Percentiles rank a stretch among this genome's conserved stretches.
Evolutionary conservation across 2,888 invertebrate species (phyloP).

Genomic region (Catocala sponsa): DNA sequence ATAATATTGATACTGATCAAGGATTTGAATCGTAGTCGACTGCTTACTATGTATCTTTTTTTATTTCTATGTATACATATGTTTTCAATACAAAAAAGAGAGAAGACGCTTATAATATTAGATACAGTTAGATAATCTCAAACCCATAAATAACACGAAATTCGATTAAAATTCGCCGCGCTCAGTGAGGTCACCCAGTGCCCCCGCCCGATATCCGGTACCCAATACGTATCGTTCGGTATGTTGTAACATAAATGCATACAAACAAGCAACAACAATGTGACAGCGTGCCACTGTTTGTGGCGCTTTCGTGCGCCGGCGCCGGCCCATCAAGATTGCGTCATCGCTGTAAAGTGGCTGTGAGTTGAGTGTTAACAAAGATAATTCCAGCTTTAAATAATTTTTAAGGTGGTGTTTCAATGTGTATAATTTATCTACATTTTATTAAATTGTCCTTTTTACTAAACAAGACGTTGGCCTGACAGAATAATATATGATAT

Average conservation of each 20-base stretch:
- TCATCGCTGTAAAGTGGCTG: slow-evolving; percentile 32
- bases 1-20: no score
- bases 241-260: slow-evolving; percentile 45
- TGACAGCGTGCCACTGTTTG: slow-evolving; percentile 49
- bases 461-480: no score
- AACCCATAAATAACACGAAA: neutral
- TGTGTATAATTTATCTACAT: neutral
- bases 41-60: no score
- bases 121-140: neutral
- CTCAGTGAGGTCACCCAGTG: slow-evolving; percentile 14
- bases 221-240: slow-evolving; percentile 13
- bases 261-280: slow-evolving; percentile 43
- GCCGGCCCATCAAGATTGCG: slow-evolving; percentile 40
- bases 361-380: neutral
- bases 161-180: neutral
- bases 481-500: no score
- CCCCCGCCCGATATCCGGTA: slow-evolving; percentile 10
- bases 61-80: no score
- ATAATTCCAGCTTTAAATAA: neutral
- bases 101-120: no score
- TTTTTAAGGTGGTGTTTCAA: neutral
- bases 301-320: slow-evolving; percentile 40
- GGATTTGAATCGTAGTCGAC: no score
- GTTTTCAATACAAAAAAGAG: no score
- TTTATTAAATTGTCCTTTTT: no score